Evolutionary conservation across 2,113 vertebrate species (phyloP).

Genomic region (Panurus biarmicus): DNA sequence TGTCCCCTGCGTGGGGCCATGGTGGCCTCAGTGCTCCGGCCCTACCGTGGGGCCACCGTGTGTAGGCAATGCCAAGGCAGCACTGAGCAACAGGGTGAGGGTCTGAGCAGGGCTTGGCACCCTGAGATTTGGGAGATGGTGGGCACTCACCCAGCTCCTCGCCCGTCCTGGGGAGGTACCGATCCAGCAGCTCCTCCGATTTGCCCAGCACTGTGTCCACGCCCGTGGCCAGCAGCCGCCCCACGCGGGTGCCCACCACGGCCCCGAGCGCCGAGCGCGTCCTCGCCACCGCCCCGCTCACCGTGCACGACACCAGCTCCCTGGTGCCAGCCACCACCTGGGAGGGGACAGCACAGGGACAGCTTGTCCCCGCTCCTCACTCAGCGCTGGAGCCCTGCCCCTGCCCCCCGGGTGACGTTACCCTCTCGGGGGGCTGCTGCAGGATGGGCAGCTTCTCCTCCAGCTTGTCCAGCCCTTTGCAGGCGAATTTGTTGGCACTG

Average conservation of each 20-base stretch:
- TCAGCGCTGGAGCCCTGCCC: fast-evolving
- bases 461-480: slow-evolving; percentile 79
- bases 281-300: slow-evolving; percentile 67
- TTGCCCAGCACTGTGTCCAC: slow-evolving; percentile 72
- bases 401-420: not conserved
- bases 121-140: fast-evolving
- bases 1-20: fast-evolving
- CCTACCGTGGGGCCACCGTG: fast-evolving
- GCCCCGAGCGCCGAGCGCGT: slow-evolving; percentile 72
- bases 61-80: fast-evolving
- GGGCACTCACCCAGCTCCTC: slow-evolving; percentile 75
- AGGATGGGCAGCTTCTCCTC: slow-evolving; percentile 83
- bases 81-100: not conserved
- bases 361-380: fast-evolving
- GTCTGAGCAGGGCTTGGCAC: not conserved
- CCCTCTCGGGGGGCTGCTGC: slow-evolving; percentile 83
- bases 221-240: slow-evolving; percentile 80
- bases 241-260: slow-evolving; percentile 63
- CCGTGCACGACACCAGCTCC: slow-evolving; percentile 72
- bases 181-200: slow-evolving; percentile 80
- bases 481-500: slow-evolving; percentile 72
- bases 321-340: slow-evolving; percentile 81
- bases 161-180: slow-evolving; percentile 73
- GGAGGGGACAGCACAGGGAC: not conserved
- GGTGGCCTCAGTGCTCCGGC: not conserved